These are phyloP conservation scores for Dinomys branickii DNA, from an alignment of 2,113 vertebrate species.

Conservation along the genomic window DNA sequence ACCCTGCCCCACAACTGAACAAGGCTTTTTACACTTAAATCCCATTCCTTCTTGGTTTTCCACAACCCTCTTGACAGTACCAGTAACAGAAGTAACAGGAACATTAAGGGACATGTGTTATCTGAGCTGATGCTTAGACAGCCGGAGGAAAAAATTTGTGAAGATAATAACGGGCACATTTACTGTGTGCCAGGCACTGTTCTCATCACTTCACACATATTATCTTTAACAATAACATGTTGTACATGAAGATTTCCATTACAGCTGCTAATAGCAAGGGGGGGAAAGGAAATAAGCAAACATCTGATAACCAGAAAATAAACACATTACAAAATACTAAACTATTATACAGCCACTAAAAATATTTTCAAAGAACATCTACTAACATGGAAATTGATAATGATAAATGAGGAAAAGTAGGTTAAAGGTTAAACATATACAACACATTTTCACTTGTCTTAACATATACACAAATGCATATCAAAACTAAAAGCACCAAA, in stretches of 20 bases:
- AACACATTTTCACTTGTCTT: background rate
- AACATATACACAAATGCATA: background rate
- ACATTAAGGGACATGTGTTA: background rate
- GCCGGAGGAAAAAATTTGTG: background rate
- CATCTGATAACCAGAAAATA: background rate
- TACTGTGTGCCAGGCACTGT: background rate
- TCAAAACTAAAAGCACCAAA: background rate
- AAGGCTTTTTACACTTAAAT: background rate
- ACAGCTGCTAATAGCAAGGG: background rate
- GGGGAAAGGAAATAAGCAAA: background rate
- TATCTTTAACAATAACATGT: background rate
- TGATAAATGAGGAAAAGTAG: background rate
- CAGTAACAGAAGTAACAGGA: background rate
- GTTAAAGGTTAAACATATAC: background rate
- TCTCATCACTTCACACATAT: background rate
- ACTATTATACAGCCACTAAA: background rate
- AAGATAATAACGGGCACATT: background rate
- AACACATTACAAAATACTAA: background rate
- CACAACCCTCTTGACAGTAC: background rate
- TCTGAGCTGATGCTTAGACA: background rate
- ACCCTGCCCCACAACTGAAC: background rate
- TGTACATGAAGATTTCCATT: background rate
- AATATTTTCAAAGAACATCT: background rate
- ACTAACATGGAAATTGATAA: background rate
- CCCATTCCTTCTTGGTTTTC: background rate